phyloP scores from a whole-genome alignment of 2,797 vertebrate genomes.

The Oophaga sylvatica region DNA sequence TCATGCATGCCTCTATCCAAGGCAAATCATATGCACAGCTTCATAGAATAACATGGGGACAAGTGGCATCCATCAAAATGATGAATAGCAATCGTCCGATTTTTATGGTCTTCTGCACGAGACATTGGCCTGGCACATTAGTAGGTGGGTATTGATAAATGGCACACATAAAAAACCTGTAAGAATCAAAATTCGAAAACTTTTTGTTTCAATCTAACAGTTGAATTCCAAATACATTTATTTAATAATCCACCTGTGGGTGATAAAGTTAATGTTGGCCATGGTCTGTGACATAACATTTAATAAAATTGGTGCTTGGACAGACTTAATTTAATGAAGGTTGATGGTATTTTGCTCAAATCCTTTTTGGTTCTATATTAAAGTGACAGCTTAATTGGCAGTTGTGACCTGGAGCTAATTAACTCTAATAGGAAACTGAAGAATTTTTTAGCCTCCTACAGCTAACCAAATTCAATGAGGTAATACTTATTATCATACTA shows the following conservation, averaged over 20 bases:
- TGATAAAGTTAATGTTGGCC: constrained; percentile 54
- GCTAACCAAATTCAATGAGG: constrained; percentile 42
- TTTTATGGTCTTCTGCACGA: too few species aligned
- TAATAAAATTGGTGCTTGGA: constrained; percentile 50
- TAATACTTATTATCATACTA: constrained; percentile 58
- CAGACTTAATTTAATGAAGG: constrained; percentile 65
- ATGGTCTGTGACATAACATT: constrained; percentile 49
- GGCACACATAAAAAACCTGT: background rate
- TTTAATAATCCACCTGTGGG: constrained; percentile 31
- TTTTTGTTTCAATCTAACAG: constrained; percentile 16
- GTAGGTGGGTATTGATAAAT: background rate
- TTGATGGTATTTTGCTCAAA: constrained; percentile 62
- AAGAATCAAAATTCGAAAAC: constrained; percentile 4
- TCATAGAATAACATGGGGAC: too few species aligned
- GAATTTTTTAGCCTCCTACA: constrained; percentile 62
- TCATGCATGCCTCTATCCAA: too few species aligned
- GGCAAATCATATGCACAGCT: too few species aligned
- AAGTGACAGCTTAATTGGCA: constrained; percentile 65
- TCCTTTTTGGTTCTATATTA: constrained; percentile 62
- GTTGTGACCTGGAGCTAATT: constrained; percentile 67
- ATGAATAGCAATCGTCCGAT: too few species aligned
- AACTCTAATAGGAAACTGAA: constrained; percentile 65
- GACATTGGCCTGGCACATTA: background rate
- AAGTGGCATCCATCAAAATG: too few species aligned
- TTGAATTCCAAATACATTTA: constrained; percentile 34